Evolutionary conservation across 2,797 vertebrate genomes (phyloP), one percentile per base, ranked within the genome.

Genomic region (Miichthys miiuy): DNA sequence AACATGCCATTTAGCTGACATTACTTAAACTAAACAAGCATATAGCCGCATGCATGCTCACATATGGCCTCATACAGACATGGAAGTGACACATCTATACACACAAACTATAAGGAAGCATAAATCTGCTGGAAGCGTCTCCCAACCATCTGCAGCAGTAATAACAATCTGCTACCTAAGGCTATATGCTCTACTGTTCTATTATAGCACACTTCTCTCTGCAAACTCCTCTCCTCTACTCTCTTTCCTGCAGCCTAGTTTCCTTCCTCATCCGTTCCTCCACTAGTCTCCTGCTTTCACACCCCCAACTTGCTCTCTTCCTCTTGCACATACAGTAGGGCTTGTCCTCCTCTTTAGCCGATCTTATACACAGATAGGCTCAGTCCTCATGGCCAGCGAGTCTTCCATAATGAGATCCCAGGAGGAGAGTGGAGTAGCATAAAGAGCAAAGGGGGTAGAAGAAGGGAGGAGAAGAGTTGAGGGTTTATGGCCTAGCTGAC

Each of bases 341-440:
- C 79, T 75, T 30, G 83, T 80, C 61, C 79, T 68, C 62, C 48
- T 80, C 74, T 83, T 84, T 78, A 85, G 71, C 76, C 78, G 51
- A 46, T 81, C 83, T 75, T 62, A 30, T 82, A 69, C 41, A 0
- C 67, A 78, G 54, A 83, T 82, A 25, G 61, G 73, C 75, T 81
- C 58, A 1, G 73, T 80, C 70, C 76, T 83, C 67, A 72, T 86
- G 83, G 70, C 77, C 88, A 71, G 79, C 68, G 77, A 84, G 79
- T 88, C 79, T 72, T 56, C 82, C 80, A 62, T 94, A 93, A 94
- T 94, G 88, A 95, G 92, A 68, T 92, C 92, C 90, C 92, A 44
- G 62, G 92, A 92, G 93, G 77, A 83, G 78, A 72, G 68, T 50
- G 60, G 72, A 87, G 87, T 64, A 79, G 75, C 1, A 17, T 79